phyloP scores from a whole-genome alignment of 1,140 invertebrate genomes.

The Leptonema lineaticorne region DNA sequence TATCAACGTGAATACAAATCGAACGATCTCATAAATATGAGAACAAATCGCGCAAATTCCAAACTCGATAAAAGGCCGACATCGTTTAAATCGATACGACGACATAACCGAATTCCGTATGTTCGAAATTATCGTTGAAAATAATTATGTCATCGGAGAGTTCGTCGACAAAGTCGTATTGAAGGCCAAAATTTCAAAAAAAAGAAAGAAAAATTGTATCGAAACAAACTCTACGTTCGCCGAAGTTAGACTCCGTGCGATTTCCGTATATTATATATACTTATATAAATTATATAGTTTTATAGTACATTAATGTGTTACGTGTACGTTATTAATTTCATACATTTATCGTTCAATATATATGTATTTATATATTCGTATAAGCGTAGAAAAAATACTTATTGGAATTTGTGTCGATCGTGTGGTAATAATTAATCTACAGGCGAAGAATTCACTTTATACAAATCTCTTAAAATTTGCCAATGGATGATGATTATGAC shows the following conservation, averaged over 20 bases:
- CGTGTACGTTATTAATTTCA: too few relatives aligned
- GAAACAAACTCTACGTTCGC: too few relatives aligned
- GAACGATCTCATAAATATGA: slow-evolving; percentile 13
- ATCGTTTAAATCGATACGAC: too few relatives aligned
- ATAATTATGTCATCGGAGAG: slow-evolving; percentile 11
- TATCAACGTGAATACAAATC: neutral
- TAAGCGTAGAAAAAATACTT: neutral
- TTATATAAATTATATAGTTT: too few relatives aligned
- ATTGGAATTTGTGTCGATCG: slow-evolving; percentile 7
- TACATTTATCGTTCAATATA: too few relatives aligned
- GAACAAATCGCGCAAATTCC: neutral
- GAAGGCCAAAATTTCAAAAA: too few relatives aligned
- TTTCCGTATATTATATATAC: too few relatives aligned
- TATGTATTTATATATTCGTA: neutral
- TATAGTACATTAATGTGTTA: too few relatives aligned
- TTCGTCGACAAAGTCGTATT: too few relatives aligned
- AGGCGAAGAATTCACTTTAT: neutral
- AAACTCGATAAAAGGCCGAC: neutral
- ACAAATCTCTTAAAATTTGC: neutral
- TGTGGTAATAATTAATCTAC: neutral
- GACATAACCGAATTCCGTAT: neutral
- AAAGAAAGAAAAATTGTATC: too few relatives aligned
- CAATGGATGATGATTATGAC: neutral
- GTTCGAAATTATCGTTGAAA: neutral
- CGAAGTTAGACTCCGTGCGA: too few relatives aligned